Evolutionary conservation across 2,113 vertebrate genomes (phyloP), one percentile per base, ranked within the genome.

Genomic region (Cottus gobio): DNA sequence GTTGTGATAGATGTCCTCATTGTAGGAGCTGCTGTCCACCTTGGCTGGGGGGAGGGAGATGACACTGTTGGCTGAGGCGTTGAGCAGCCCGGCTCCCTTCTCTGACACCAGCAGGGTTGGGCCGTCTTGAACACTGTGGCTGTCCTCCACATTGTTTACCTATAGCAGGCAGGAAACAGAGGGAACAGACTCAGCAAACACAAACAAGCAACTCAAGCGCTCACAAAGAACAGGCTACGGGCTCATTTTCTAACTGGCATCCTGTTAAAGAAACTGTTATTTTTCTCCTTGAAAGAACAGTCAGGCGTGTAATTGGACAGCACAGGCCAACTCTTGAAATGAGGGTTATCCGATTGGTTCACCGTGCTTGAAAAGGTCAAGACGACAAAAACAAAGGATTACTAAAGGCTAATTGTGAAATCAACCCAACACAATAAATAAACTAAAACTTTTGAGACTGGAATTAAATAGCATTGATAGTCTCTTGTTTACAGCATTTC

Each of bases 91-190:
- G 1, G 77, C 93, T 1, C 93, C 94, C 85, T 97, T 97, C 90
- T 97, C 96, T 0, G 96, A 97, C 87, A 96, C 94, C 83, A 96
- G 95, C 46, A 97, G 88, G 0, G 96, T 96, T 0, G 95, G 96
- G 0, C 93, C 95, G 0, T 96, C 96, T 28, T 95, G 96, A 60
- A 90, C 37, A 0, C 96, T 96, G 58, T 71, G 82, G 42, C 81
- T 92, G 15, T 94, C 95, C 1, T 95, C 92, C 70, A 97, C 95
- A 68, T 96, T 96, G 94, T 97, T 97, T 85, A 97, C 96, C 97
- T 97, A 78, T 70, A 79, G 64, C 77, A 57, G 71, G 42, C 68
- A 80, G 89, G 87, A 94, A 83, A 81, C 77, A 83, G 4, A 79
- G 31, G 72, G 81, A 87, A 83, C 50, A 60, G 0, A 62, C 0